Conservation (phyloP, 2,797 vertebrate genomes). For the Tarsius wallacei region DNA sequence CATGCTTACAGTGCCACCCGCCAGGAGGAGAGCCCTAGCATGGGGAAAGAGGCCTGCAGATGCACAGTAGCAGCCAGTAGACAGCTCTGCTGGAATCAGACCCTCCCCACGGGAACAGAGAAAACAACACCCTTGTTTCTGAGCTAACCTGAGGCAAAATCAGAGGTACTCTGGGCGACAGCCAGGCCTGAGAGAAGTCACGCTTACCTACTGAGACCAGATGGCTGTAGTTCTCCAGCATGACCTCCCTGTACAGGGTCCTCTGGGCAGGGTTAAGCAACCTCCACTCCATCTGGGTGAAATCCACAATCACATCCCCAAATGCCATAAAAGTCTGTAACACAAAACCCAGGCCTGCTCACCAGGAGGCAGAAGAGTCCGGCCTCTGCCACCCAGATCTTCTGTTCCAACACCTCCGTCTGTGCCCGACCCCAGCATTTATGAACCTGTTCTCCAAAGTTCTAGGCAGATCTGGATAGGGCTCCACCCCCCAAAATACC, state of each 20-base stretch:
- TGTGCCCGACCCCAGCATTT: not conserved
- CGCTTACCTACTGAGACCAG: not conserved
- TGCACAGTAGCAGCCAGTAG: not conserved
- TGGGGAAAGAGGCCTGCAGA: not conserved
- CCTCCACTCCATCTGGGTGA: not conserved
- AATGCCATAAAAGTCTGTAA: not conserved
- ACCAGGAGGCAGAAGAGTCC: not conserved
- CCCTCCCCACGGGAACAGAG: not conserved
- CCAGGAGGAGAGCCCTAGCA: not conserved
- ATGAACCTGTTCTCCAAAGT: not conserved
- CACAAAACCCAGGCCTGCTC: not conserved
- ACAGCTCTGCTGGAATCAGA: not conserved
- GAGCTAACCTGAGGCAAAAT: not conserved
- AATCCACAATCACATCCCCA: not conserved
- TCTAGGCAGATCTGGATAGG: not conserved
- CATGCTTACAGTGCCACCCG: not conserved
- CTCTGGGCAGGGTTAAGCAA: not conserved
- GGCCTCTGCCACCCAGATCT: not conserved
- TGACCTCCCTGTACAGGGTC: not conserved
- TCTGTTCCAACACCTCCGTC: not conserved
- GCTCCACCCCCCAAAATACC: not conserved
- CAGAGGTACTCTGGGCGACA: not conserved
- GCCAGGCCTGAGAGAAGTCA: not conserved
- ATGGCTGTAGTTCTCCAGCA: not conserved
- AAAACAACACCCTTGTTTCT: not conserved